Evolutionary conservation across 2,888 invertebrate genomes (phyloP).

Genomic region (Entomobrya multifasciata): DNA sequence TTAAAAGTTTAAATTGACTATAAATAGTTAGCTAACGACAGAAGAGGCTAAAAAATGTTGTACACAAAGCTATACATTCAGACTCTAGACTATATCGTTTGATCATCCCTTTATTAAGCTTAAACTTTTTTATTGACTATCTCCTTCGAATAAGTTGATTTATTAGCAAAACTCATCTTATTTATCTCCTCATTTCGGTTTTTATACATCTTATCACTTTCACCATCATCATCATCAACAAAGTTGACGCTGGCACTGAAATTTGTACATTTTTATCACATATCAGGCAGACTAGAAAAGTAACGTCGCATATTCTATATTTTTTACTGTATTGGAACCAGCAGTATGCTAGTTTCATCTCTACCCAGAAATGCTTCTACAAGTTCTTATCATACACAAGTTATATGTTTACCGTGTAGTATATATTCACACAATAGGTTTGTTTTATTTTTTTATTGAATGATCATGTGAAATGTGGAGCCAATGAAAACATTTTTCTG

Average conservation of each 20-base stretch:
- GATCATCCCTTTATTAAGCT: no score
- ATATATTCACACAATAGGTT: no score
- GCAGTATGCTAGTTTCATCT: no score
- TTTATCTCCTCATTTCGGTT: not conserved
- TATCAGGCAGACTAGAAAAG: not conserved
- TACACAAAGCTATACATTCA: no score
- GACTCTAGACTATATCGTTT: no score
- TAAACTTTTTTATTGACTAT: slow-evolving; percentile 35
- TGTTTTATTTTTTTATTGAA: not conserved
- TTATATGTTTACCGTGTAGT: no score
- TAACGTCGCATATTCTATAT: no score
- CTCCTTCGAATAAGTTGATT: slow-evolving; percentile 12
- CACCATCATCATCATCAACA: slow-evolving; percentile 34
- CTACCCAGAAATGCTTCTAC: no score
- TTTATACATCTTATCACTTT: slow-evolving; percentile 1
- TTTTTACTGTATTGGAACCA: no score
- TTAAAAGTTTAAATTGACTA: slow-evolving; percentile 7
- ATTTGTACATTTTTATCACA: not conserved
- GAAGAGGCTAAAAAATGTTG: no score
- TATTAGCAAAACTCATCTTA: slow-evolving; percentile 11
- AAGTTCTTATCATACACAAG: no score
- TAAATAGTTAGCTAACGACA: slow-evolving; percentile 9
- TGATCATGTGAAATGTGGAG: not conserved
- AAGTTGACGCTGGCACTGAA: not conserved
- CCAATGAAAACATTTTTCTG: not conserved